A percentile compares a stretch with the other conserved stretches of the same genome.
Evolutionary conservation across 30 jellyfish, hydroid and myxozoan species (phyloP).

Genomic region (Turritopsis dohrnii): DNA sequence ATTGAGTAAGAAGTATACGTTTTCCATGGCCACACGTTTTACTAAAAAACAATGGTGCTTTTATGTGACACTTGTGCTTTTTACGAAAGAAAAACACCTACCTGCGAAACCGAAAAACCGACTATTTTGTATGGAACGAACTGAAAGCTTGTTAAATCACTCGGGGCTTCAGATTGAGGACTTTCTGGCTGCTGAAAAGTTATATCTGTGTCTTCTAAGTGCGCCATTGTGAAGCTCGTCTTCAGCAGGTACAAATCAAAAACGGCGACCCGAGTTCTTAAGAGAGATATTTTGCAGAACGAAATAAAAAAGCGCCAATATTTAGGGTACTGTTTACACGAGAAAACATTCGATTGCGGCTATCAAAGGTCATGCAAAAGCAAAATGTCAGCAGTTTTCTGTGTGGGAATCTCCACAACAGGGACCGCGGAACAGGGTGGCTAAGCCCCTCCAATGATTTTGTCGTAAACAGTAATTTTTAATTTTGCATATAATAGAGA

Average conservation of each 20-base stretch:
- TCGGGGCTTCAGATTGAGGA: constrained; percentile 39
- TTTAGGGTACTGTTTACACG: background rate
- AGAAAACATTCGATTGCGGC: background rate
- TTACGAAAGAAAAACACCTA: background rate
- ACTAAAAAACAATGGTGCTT: background rate
- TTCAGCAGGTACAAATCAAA: constrained; percentile 7
- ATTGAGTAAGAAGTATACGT: background rate
- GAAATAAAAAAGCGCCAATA: background rate
- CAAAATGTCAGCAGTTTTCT: too few species aligned
- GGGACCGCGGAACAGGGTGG: too few species aligned
- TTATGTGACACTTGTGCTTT: background rate
- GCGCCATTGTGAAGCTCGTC: constrained; percentile 29
- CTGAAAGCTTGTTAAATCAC: constrained; percentile 31
- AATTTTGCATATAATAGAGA: too few species aligned
- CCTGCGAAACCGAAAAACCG: constrained; percentile 38
- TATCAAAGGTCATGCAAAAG: too few species aligned
- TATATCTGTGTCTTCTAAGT: constrained; percentile 28
- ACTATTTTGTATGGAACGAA: constrained; percentile 44
- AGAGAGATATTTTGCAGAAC: background rate
- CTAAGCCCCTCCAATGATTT: too few species aligned
- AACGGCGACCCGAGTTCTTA: background rate
- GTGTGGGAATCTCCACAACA: too few species aligned
- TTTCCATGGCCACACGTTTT: constrained; percentile 45
- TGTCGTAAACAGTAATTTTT: too few species aligned
- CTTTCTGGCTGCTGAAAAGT: constrained; percentile 35